Percentiles rank a stretch among this genome's conserved stretches.
Conservation (phyloP, 2,113 vertebrate species). For the Podilymbus podiceps region DNA sequence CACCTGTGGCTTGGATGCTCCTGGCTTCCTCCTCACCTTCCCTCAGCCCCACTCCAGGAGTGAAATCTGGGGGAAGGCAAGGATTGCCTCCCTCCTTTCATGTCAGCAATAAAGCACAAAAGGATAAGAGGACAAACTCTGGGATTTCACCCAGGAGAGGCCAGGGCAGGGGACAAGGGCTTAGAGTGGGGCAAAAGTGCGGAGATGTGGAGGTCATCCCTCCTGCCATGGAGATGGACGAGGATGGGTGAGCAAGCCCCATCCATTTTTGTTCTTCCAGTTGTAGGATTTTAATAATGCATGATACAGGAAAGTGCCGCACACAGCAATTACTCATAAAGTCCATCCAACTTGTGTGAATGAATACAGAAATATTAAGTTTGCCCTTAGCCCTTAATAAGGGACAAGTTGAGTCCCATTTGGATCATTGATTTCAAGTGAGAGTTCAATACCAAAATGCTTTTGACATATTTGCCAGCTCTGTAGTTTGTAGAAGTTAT, state of each 20-base stretch:
- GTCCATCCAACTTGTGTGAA: background rate
- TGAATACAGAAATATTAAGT: background rate
- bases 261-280: background rate
- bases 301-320: background rate
- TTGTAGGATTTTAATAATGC: background rate
- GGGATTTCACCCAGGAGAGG: background rate
- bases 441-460: background rate
- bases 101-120: background rate
- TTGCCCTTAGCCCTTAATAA: background rate
- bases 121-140: background rate
- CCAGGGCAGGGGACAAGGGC: background rate
- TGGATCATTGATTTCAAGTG: constrained; percentile 14
- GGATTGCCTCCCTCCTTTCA: background rate
- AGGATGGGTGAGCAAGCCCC: background rate
- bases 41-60: background rate
- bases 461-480: constrained; percentile 15
- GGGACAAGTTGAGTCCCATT: background rate
- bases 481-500: background rate
- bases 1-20: background rate
- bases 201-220: background rate
- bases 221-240: background rate
- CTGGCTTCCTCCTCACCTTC: background rate
- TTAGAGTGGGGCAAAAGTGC: background rate
- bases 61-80: background rate
- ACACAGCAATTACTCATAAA: background rate